Percentiles rank a stretch among this genome's conserved stretches.
Conservation (phyloP, 2,888 invertebrate genomes). For the Eupeodes latifasciatus region DNA sequence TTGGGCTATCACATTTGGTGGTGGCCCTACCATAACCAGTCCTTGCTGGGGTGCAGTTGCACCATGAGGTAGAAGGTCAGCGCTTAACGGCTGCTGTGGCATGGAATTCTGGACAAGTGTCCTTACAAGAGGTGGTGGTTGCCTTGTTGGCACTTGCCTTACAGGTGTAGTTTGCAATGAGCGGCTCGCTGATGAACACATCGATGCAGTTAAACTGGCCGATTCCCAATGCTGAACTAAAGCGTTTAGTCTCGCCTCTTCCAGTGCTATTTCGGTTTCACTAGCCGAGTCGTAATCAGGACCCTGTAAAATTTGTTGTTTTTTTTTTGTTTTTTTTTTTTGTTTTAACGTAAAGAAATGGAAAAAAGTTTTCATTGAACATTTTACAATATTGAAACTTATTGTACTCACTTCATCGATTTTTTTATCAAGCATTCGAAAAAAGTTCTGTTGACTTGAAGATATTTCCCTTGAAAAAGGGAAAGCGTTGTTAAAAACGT, state of each 20-base stretch:
- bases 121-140: conserved; percentile 79
- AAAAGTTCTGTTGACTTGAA: conserved; percentile 95
- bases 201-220: conserved; percentile 86
- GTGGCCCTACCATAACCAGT: conserved; percentile 62
- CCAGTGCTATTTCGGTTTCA: conserved; percentile 89
- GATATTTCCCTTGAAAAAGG: conserved; percentile 90
- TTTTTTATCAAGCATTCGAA: conserved; percentile 96
- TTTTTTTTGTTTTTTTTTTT: conserved; percentile 29
- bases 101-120: conserved; percentile 78
- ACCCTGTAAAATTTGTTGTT: conserved; percentile 85
- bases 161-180: conserved; percentile 86
- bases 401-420: conserved; percentile 91
- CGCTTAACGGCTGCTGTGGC: conserved; percentile 78
- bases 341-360: conserved; percentile 19
- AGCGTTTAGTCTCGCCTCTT: conserved; percentile 88
- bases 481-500: conserved; percentile 65
- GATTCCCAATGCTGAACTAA: conserved; percentile 91
- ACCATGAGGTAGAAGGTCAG: conserved; percentile 83
- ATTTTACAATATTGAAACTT: conserved; percentile 2
- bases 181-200: conserved; percentile 85
- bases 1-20: conserved; percentile 76
- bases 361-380: background rate
- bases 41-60: conserved; percentile 64
- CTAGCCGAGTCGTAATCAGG: conserved; percentile 92
- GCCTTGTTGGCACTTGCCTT: conserved; percentile 83